These are phyloP conservation scores for Apus apus DNA, from an alignment of 2,113 vertebrate genomes.

Conservation along the genomic window DNA sequence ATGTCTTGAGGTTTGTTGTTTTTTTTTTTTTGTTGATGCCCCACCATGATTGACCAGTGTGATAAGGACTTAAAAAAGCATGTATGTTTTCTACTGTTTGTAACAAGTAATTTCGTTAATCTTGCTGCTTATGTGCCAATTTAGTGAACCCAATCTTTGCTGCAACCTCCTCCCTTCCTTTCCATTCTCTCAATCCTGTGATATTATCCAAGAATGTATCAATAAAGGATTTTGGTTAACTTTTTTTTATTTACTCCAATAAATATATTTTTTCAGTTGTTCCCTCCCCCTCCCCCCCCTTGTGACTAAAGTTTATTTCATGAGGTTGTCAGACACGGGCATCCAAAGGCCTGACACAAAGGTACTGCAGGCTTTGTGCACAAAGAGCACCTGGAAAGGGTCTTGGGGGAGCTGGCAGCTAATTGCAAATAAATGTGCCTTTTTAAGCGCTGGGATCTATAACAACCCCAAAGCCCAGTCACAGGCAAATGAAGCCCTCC, in stretches of 20 bases:
- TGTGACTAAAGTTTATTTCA: conserved; percentile 37
- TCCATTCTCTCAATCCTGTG: conserved; percentile 82
- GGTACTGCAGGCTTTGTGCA: background rate
- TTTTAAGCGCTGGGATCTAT: background rate
- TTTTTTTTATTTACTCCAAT: conserved; percentile 83
- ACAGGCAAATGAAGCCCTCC: rapidly evolving
- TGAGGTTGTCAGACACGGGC: rapidly evolving
- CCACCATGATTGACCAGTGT: conserved; percentile 78
- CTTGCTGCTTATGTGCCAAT: conserved; percentile 89
- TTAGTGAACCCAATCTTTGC: conserved; percentile 80
- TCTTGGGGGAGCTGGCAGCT: background rate
- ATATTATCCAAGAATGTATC: conserved; percentile 88
- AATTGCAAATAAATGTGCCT: background rate
- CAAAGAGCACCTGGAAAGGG: background rate
- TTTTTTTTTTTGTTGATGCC: conserved; percentile 78
- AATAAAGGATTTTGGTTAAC: conserved; percentile 89
- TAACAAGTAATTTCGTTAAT: conserved; percentile 87
- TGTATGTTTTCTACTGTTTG: conserved; percentile 89
- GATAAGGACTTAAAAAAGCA: conserved; percentile 80
- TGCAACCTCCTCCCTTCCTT: conserved; percentile 65
- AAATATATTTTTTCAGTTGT: conserved; percentile 68
- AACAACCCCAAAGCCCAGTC: background rate
- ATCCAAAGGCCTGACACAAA: rapidly evolving
- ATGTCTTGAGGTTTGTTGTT: conserved; percentile 76
- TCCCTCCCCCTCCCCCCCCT: conserved; percentile 31